Evolutionary conservation across 2,888 invertebrate species (phyloP), one percentile per base, ranked within the genome.

Genomic region (Mycogona germanica): DNA sequence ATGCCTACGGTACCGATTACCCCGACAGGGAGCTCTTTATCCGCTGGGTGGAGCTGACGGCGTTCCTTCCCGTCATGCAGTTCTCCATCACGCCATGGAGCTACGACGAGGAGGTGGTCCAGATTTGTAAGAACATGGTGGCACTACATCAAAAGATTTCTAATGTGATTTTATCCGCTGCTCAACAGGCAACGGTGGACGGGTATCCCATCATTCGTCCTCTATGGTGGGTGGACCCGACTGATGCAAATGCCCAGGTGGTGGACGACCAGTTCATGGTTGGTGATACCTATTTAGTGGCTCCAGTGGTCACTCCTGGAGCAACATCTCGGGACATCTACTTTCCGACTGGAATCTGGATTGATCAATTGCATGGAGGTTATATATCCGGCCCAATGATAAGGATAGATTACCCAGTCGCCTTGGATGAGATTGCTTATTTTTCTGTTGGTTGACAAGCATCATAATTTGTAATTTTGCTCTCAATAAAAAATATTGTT

Each of bases 201-300:
- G 86, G 85, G 12, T 73, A 75, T 2, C 87, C 86, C 0, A 78
- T 87, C 12, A 85, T 86, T 69, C 74, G 82, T 2, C 89, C 89
- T 0, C 74, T 89, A 32, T 91, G 89, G 89, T 89, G 87, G 87
- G 65, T 82, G 0, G 82, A 79, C 61, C 86, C 87, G 0, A 67
- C 65, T 0, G 82, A 87, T 63, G 63, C 66, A 25, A 73, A 73
- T 19, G 81, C 86, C 0, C 69, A 70, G 30, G 65, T 62, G 17
- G 68, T 73, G 55, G 70, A 72, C 53, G 70, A 72, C 55, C 87
- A 87, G 69, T 91, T 78, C 65, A 72, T 88, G 23, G 73, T 91
- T 9, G 89, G 87, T 2, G 82, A 85, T 60, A 73, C 76, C 49
- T 76, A 87, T 38, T 69, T 91, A 51, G 83, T 83, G 0, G 89